phyloP scores from a whole-genome alignment of 2,113 vertebrate genomes.

The Clinocottus analis region DNA sequence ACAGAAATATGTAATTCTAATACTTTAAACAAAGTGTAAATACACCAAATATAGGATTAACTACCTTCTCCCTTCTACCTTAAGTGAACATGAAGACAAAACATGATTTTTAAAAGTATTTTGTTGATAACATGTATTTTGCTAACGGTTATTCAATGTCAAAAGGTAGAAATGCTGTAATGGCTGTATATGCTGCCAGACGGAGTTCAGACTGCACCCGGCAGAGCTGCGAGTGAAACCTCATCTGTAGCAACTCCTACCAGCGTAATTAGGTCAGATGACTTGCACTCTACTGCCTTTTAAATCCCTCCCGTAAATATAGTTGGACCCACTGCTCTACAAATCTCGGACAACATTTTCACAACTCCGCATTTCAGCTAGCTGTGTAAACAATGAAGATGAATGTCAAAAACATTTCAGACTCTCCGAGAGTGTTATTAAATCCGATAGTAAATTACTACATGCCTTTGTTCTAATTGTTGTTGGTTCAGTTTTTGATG shows the following conservation, averaged over 20 bases:
- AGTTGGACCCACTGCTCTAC: slow-evolving; percentile 55
- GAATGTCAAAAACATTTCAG: background rate
- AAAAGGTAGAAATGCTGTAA: background rate
- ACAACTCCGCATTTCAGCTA: slow-evolving; percentile 52
- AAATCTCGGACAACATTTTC: slow-evolving; percentile 61
- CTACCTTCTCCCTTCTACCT: background rate
- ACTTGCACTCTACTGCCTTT: slow-evolving; percentile 71
- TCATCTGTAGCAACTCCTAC: slow-evolving; percentile 60
- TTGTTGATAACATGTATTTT: background rate
- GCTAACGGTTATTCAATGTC: background rate
- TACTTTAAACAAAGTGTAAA: background rate
- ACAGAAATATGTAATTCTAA: background rate
- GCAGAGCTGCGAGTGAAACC: slow-evolving; percentile 60
- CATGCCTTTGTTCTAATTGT: background rate
- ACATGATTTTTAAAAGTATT: background rate
- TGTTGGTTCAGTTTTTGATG: background rate
- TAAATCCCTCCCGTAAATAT: slow-evolving; percentile 74
- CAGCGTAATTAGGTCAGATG: slow-evolving; percentile 78
- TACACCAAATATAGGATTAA: background rate
- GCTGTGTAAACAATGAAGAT: slow-evolving; percentile 38
- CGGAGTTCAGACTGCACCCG: slow-evolving; percentile 23
- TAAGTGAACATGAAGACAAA: background rate
- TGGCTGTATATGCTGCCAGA: background rate
- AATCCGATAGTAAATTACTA: background rate
- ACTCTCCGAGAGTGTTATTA: background rate